A percentile compares a stretch with the other conserved stretches of the same genome.
Conservation (phyloP, 2,797 vertebrate genomes). For the Mastacembelus armatus region DNA sequence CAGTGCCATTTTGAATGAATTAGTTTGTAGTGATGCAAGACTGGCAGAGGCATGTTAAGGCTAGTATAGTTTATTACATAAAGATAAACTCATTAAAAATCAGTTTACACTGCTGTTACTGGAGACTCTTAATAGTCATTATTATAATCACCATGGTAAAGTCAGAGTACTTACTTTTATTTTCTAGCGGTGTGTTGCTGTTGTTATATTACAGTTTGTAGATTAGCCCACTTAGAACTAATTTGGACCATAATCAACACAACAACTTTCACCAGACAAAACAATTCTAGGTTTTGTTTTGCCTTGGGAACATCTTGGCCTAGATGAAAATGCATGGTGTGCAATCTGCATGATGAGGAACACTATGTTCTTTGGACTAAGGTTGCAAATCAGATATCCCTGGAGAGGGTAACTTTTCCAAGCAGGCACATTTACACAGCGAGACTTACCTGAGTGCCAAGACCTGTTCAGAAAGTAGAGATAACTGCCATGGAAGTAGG, state of each 20-base stretch:
- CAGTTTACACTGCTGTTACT: background rate
- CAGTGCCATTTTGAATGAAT: too few species aligned
- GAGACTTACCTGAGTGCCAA: constrained; percentile 42
- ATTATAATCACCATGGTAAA: background rate
- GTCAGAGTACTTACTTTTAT: background rate
- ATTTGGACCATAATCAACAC: constrained; percentile 9
- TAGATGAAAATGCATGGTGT: constrained; percentile 70
- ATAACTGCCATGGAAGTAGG: constrained; percentile 14
- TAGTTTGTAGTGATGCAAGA: too few species aligned
- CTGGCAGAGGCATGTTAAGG: too few species aligned
- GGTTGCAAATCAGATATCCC: constrained; percentile 65
- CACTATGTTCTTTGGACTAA: constrained; percentile 67
- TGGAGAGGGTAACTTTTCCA: constrained; percentile 54
- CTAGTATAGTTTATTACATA: too few species aligned
- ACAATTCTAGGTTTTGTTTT: constrained; percentile 45
- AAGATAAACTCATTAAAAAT: too few species aligned
- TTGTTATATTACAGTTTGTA: background rate
- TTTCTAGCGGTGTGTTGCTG: background rate
- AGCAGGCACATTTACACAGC: constrained; percentile 48
- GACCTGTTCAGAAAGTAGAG: constrained; percentile 38
- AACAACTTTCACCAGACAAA: constrained; percentile 11
- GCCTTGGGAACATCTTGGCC: constrained; percentile 73
- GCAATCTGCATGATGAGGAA: constrained; percentile 70
- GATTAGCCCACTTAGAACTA: constrained; percentile 7
- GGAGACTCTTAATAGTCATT: background rate